Evolutionary conservation across 64 coral and sea anemone genomes (phyloP), one percentile per base, ranked within the genome.

Genomic region (Stylophora pistillata): DNA sequence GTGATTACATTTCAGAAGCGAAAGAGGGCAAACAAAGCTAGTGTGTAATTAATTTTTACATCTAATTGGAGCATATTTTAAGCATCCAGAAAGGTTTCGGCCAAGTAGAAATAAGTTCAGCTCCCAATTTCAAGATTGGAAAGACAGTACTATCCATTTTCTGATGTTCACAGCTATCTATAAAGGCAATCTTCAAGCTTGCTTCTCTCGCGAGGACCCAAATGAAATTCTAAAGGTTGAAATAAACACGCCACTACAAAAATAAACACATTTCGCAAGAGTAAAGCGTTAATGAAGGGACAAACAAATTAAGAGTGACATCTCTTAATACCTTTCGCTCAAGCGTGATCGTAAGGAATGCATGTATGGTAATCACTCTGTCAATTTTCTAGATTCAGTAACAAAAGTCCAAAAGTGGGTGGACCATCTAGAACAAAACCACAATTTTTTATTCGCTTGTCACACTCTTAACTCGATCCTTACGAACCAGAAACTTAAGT

Each of bases 221-320:
- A 78, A 78, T 56, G 37, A 18, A 84, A 84, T 33, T 84, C 18
- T 18, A 68, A n/a, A 25, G 20, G 21, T 68, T 68, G 26, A 25
- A 27, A 33, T 53, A 53, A 84, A 84, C 61, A 84, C 53, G 34
- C 10, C 37, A 37, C 33, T 4, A 21, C 13, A 28, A 84, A 70
- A 84, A 63, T 65, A 84, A 84, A 84, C 33, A 84, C 2, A 70
- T 84, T 84, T 84, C 62, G 37, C 58, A 70, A 68, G 62, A 84
- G 69, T 7, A 84, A 69, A 34, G 33, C 18, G 60, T 84, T 84
- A 84, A 84, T 84, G 69, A 84, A 69, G 33, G 31, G 11, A 13
- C 60, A 23, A 10, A 21, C 20, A 84, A 84, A 84, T 84, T 68
- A 84, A 53, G 69, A 84, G 20, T 63, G 80, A 84, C 80, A 69